Percentiles rank a stretch among this genome's conserved stretches.
Evolutionary conservation across 2,888 invertebrate genomes (phyloP).

Genomic region (Cheilosia grossa): DNA sequence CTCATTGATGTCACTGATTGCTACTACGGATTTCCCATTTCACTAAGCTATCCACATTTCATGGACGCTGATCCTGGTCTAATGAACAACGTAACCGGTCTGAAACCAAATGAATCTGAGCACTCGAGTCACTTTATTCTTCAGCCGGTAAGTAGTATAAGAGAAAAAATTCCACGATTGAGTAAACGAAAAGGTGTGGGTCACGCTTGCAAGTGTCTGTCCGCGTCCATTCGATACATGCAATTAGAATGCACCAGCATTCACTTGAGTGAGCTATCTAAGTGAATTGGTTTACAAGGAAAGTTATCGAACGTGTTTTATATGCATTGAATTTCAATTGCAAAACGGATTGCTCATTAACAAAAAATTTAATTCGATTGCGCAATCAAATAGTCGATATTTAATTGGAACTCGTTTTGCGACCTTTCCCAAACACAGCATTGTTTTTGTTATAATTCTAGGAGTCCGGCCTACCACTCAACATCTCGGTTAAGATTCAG

Average conservation of each 20-base stretch:
- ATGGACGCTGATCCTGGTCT: conserved; percentile 88
- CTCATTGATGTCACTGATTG: conserved; percentile 93
- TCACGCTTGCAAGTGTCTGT: conserved; percentile 34
- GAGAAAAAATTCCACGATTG: not conserved
- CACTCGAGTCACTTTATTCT: conserved; percentile 90
- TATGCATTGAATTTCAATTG: conserved; percentile 32
- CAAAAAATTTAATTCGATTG: conserved; percentile 26
- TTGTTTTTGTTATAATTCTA: conserved; percentile 78
- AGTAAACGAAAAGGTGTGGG: conserved; percentile 35
- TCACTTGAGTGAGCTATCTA: not conserved
- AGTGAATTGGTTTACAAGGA: conserved; percentile 12
- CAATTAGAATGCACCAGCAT: conserved; percentile 35
- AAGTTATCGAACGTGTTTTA: conserved; percentile 7
- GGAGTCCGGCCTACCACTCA: conserved; percentile 91
- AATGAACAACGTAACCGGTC: conserved; percentile 87
- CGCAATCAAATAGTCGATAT: conserved; percentile 14
- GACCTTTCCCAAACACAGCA: conserved; percentile 41
- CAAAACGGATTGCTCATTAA: conserved; percentile 3
- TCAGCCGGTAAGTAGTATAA: conserved; percentile 87
- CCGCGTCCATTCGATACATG: not conserved
- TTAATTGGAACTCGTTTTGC: conserved; percentile 42
- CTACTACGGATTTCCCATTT: conserved; percentile 95
- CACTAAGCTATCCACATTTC: conserved; percentile 94
- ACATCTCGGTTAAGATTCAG: conserved; percentile 91
- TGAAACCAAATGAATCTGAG: conserved; percentile 86